These are phyloP conservation scores for Achatina immaculata DNA, from an alignment of 1,140 invertebrate species.

Conservation along the genomic window DNA sequence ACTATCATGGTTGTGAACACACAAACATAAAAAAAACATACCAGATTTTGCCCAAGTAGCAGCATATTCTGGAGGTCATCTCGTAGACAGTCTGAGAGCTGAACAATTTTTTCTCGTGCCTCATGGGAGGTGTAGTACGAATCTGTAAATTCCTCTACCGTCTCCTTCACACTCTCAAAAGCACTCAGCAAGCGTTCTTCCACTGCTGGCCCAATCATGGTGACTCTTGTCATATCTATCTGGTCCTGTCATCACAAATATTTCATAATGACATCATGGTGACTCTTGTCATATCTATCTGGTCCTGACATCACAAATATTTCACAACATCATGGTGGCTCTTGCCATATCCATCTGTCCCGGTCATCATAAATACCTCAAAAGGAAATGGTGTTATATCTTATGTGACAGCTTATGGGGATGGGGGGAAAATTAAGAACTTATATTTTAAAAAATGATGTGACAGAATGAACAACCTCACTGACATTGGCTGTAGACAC, in stretches of 20 bases:
- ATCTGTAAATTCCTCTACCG: slow-evolving; percentile 98
- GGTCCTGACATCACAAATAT: slow-evolving; percentile 72
- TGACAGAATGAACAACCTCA: too few species aligned
- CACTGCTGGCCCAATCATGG: slow-evolving; percentile 73
- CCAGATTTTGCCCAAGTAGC: slow-evolving; percentile 85
- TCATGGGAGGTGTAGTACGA: slow-evolving; percentile 98
- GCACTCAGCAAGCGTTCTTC: slow-evolving; percentile 81
- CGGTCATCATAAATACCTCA: too few species aligned
- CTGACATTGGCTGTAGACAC: too few species aligned
- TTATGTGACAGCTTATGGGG: too few species aligned
- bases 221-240: slow-evolving; percentile 85
- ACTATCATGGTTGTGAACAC: too few species aligned
- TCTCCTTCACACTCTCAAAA: slow-evolving; percentile 91
- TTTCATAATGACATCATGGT: slow-evolving; percentile 79
- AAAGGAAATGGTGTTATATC: too few species aligned
- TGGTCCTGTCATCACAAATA: slow-evolving; percentile 74
- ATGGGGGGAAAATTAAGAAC: too few species aligned
- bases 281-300: slow-evolving; percentile 87
- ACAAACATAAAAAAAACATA: too few species aligned
- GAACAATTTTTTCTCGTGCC: slow-evolving; percentile 93
- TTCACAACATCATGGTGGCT: too few species aligned
- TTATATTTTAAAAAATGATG: too few species aligned
- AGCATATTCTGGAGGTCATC: slow-evolving; percentile 75
- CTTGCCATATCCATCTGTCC: too few species aligned
- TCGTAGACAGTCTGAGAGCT: slow-evolving; percentile 81